Percentiles rank a stretch among this genome's conserved stretches.
These are phyloP conservation scores for Heterohyrax brucei DNA, from an alignment of 2,797 vertebrate genomes.

Conservation along the genomic window DNA sequence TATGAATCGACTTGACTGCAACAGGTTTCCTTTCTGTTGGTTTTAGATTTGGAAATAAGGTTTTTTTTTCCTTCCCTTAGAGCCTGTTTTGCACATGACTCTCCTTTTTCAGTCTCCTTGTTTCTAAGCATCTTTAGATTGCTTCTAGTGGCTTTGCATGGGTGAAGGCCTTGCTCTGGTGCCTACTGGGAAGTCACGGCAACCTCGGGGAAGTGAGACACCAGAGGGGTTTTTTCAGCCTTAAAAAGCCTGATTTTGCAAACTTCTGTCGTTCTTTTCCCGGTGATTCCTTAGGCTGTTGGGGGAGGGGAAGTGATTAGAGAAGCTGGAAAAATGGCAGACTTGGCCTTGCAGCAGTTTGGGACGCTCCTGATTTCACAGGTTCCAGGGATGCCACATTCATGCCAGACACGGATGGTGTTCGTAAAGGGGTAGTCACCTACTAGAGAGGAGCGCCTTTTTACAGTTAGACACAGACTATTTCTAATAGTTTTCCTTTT, in stretches of 20 bases:
- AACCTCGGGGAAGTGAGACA: neutral
- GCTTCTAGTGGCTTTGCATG: conserved; percentile 23
- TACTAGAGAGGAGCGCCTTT: neutral
- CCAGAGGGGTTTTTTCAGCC: neutral
- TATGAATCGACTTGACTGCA: too few relatives aligned
- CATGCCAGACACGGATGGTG: conserved; percentile 2
- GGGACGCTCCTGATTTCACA: conserved; percentile 43
- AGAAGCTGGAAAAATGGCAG: conserved; percentile 43
- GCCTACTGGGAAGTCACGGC: neutral
- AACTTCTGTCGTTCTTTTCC: neutral
- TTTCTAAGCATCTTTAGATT: conserved; percentile 28
- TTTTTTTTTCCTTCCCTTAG: neutral
- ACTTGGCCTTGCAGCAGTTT: conserved; percentile 40
- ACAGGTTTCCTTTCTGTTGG: too few relatives aligned
- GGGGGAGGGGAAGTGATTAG: neutral
- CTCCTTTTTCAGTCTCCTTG: neutral
- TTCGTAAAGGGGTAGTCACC: conserved; percentile 60
- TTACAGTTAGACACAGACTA: conserved; percentile 36
- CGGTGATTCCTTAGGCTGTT: conserved; percentile 9
- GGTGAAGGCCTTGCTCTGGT: neutral
- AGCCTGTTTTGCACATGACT: neutral
- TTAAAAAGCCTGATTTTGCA: conserved; percentile 33
- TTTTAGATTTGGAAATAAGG: neutral
- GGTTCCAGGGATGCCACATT: conserved; percentile 58
- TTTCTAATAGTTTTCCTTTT: conserved; percentile 17